Evolutionary conservation across 2,797 vertebrate species (phyloP), one percentile per base, ranked within the genome.

Genomic region (Arnoldichthys spilopterus): DNA sequence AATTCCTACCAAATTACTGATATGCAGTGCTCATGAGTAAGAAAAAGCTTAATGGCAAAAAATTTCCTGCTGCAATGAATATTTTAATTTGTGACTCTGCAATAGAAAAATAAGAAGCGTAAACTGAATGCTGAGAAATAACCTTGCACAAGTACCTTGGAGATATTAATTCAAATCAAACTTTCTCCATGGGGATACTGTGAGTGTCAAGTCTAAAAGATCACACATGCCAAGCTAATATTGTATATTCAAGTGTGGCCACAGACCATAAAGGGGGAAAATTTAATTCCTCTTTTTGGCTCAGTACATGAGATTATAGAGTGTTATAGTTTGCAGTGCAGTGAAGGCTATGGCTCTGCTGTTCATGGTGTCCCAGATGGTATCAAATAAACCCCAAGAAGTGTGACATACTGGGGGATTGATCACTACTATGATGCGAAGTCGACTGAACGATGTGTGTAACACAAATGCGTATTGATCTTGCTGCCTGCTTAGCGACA

Each of bases 381-480:
- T 22, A 54, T 69, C 30, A 54, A 40, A 53, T 62, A 43, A 70
- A 70, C 72, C 51, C n/a, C 7, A 28, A 47, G 66, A 69, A 32
- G 0, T 15, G 37, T 22, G 68, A 81, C 73, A 71, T 76, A 12
- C 67, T 30, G 67, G 73, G 84, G 72, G 82, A 81, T 72, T 85
- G 86, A 84, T 85, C 79, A 81, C 58, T 40, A 64, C 74, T 70
- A 83, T 67, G 78, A 74, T 58, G 62, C 43, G 40, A 47, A 59
- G 61, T 77, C 47, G 58, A 73, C 70, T 24, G 58, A 74, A 59
- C 76, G 45, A 82, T 76, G 79, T 64, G 76, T 85, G 84, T 80
- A 80, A 58, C 84, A 81, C 80, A 83, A 87, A 85, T 80, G 64
- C 22, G 64, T 82, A 86, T 85, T 74, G 85, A 85, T 86, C 82